A percentile compares a stretch with the other conserved stretches of the same genome.
phyloP scores from a whole-genome alignment of 2,797 vertebrate species.

The Pseudochirops cupreus region DNA sequence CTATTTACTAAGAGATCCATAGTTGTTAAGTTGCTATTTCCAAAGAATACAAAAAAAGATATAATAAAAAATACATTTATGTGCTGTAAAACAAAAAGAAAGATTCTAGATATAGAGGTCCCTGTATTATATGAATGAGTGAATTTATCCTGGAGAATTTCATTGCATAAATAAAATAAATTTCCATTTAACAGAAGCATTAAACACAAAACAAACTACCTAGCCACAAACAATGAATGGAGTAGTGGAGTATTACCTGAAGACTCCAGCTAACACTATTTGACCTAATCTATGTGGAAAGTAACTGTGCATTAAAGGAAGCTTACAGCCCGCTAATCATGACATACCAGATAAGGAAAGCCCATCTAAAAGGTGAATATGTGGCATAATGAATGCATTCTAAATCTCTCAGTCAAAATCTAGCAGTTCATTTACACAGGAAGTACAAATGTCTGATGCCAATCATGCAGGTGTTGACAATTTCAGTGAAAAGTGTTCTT shows the following conservation, averaged over 20 bases:
- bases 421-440: conserved; percentile 26
- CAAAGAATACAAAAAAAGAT: conserved; percentile 23
- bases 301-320: not conserved
- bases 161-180: conserved; percentile 4
- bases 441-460: conserved; percentile 6
- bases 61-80: not conserved
- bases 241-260: conserved; percentile 12
- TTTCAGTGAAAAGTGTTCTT: conserved; percentile 40
- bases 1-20: not conserved
- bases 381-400: conserved; percentile 19
- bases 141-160: not conserved
- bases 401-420: conserved; percentile 59
- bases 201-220: not conserved
- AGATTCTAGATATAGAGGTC: not conserved
- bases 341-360: not conserved
- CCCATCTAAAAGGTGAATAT: conserved; percentile 44
- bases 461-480: conserved; percentile 47
- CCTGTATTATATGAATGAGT: not conserved
- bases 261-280: not conserved
- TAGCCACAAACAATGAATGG: not conserved
- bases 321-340: conserved; percentile 29
- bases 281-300: not conserved
- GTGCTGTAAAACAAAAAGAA: not conserved
- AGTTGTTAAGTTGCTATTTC: not conserved
- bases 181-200: not conserved